Evolutionary conservation across 1,140 invertebrate genomes (phyloP), one percentile per base, ranked within the genome.

Genomic region (Neuroterus valhalla): DNA sequence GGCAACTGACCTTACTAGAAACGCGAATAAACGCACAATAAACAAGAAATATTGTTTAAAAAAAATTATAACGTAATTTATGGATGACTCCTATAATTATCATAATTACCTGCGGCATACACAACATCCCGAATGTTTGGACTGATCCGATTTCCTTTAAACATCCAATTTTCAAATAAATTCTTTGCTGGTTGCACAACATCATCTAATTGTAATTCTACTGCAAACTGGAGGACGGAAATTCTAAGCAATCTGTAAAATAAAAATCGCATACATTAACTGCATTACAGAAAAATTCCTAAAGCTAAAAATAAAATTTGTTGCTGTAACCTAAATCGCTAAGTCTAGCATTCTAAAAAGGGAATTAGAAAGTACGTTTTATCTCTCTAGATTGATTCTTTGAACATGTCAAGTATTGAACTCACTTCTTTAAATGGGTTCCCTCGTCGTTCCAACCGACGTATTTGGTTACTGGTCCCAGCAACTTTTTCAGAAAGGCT

Each of bases 51-150:
- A n/a, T n/a, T n/a, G n/a, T n/a, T n/a, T n/a, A n/a, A n/a, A n/a
- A n/a, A n/a, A n/a, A n/a, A n/a, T n/a, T n/a, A n/a, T n/a, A n/a
- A n/a, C n/a, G n/a, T n/a, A n/a, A n/a, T n/a, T n/a, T n/a, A n/a
- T n/a, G n/a, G n/a, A n/a, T n/a, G n/a, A n/a, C n/a, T n/a, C n/a
- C 6, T 0, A 38, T 38, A 38, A 38, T 38, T 50, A 15, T 6
- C 15, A 71, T 68, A 43, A 44, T 82, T 89, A 85, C 94, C 96
- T 48, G 94, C 93, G 23, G 92, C 92, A 81, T 96, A 96, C 38
- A 96, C 92, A 15, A 94, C 93, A 83, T 93, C 92, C 62, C 94
- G 91, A n/a, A 96, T 90, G 85, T 95, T 94, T 0, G 94, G 92
- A 14, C 93, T 90, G 31, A 95, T 92, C 11, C 90, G 86, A 76